A percentile compares a stretch with the other conserved stretches of the same genome.
These are phyloP conservation scores for Craniophora ligustri DNA, from an alignment of 2,888 invertebrate genomes.

Conservation along the genomic window DNA sequence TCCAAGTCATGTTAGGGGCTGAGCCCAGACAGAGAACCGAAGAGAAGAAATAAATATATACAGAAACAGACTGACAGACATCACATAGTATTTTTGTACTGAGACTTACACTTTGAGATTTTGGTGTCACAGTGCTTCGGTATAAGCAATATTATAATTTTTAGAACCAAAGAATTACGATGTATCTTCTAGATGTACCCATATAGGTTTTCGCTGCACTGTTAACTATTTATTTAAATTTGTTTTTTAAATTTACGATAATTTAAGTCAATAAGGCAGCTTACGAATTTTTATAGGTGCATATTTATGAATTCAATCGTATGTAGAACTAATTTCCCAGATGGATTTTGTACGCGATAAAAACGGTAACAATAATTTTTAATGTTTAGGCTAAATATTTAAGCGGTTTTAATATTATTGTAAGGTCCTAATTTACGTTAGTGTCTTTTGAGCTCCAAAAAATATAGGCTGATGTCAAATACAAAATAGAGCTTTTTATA, in stretches of 20 bases:
- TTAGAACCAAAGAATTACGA: slow-evolving; percentile 74
- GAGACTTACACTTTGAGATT: slow-evolving; percentile 45
- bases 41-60: slow-evolving; percentile 74
- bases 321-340: slow-evolving; percentile 27
- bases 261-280: slow-evolving; percentile 41
- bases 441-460: too few species aligned
- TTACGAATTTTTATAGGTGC: slow-evolving; percentile 44
- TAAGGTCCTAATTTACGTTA: neutral
- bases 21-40: slow-evolving; percentile 64
- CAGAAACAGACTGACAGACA: slow-evolving; percentile 68
- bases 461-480: too few species aligned
- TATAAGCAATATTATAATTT: slow-evolving; percentile 62
- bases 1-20: slow-evolving; percentile 86
- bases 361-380: slow-evolving; percentile 49
- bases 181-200: slow-evolving; percentile 42
- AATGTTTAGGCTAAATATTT: slow-evolving; percentile 44
- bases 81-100: slow-evolving; percentile 66
- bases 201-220: slow-evolving; percentile 44
- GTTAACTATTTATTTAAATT: slow-evolving; percentile 46
- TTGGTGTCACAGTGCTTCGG: slow-evolving; percentile 58
- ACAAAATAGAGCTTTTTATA: too few species aligned
- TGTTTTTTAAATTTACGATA: slow-evolving; percentile 41
- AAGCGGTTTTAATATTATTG: slow-evolving; percentile 31
- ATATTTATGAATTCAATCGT: slow-evolving; percentile 32
- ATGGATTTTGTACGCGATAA: slow-evolving; percentile 38